Evolutionary conservation across 1,140 invertebrate genomes (phyloP), one percentile per base, ranked within the genome.

Genomic region (Neotoxoptera formosana): DNA sequence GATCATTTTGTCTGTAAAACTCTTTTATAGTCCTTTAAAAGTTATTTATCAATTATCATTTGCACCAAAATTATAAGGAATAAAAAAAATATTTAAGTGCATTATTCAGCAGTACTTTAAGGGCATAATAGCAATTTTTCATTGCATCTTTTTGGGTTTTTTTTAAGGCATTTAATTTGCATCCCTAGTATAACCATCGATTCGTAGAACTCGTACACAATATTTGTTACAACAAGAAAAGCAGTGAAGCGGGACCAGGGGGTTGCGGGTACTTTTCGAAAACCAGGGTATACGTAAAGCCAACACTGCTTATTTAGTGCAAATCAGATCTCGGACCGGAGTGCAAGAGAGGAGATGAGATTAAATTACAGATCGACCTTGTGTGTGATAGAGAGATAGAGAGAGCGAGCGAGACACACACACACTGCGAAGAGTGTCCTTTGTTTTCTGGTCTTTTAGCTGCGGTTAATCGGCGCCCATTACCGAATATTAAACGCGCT

Each of bases 401-500:
- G 41, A 41, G 41, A 41, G 41, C 1, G 41, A 41, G 41, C 1
- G 41, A 41, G 41, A 41, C 41, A 41, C 41, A 41, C 41, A 41
- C 41, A 41, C 41, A 41, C 41, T n/a, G n/a, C n/a, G n/a, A 34
- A 25, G 11, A 34, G n/a, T 51, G n/a, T 48, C 81, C 81, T 84
- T 93, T 93, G 76, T 83, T 93, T 93, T 86, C 91, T 93, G 91
- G 91, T 86, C 81, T 86, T 92, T 93, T 41, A 56, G 91, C 91
- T 86, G 91, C 81, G 51, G 91, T 93, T 93, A 93, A 93, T 93
- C 81, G 91, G 34, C 36, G 1, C n/a, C 91, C 91, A 93, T 93
- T 93, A 93, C 91, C 81, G 91, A 93, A 86, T 93, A 84, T 86
- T 51, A 84, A 93, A 93, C 48, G 91, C n/a, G 34, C 81, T 45